Evolutionary conservation across 2,797 vertebrate genomes (phyloP).

Genomic region (Ctenopoma kingsleyae): DNA sequence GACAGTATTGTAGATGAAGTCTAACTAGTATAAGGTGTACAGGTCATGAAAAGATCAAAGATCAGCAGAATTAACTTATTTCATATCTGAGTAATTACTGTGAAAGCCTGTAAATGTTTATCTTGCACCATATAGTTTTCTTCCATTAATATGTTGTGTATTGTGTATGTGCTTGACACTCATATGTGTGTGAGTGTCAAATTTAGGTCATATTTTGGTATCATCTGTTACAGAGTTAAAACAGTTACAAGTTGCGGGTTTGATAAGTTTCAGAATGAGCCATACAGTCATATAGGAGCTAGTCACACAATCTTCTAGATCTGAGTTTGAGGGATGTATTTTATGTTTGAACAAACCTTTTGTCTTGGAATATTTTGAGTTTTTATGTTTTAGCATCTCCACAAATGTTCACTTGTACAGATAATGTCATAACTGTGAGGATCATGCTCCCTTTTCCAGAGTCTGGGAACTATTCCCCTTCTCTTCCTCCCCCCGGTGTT

Average conservation of each 20-base stretch:
- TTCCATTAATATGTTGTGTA: background rate
- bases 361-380: background rate
- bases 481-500: conserved; percentile 1
- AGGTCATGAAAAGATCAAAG: background rate
- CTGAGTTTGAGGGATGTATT: conserved; percentile 2
- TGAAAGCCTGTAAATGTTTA: background rate
- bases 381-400: background rate
- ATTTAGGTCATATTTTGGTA: background rate
- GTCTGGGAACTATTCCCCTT: background rate
- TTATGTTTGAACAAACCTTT: background rate
- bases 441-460: background rate
- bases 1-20: conserved; percentile 23
- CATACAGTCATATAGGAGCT: background rate
- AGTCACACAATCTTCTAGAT: background rate
- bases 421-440: background rate
- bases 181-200: too few relatives aligned
- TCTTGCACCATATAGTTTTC: background rate
- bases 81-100: background rate
- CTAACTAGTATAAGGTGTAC: background rate
- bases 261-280: conserved; percentile 37
- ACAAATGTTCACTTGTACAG: background rate
- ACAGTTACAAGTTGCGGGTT: conserved; percentile 36
- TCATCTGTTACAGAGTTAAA: background rate
- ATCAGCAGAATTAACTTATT: too few relatives aligned
- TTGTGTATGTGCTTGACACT: background rate